Conservation (phyloP, 1,140 invertebrate species). For the Pygmarrhopalites habei region DNA sequence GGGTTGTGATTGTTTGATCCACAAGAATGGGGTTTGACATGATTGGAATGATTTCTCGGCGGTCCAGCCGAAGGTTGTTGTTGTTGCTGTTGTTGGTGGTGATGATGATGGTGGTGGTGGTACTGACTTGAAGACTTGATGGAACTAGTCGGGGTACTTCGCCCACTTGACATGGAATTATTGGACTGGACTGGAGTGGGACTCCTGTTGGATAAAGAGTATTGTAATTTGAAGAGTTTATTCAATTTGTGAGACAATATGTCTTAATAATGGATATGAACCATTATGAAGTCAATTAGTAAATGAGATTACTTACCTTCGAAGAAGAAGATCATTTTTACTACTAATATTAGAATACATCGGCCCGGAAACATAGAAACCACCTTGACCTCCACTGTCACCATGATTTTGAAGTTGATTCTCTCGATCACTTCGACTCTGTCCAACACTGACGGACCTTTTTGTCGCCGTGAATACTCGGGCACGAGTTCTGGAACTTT, state of each 20-base stretch:
- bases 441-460: slow-evolving; percentile 18
- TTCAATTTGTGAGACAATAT: too few species aligned
- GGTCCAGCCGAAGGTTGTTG: slow-evolving; percentile 19
- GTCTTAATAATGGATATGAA: too few species aligned
- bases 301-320: too few species aligned
- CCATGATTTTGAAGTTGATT: neutral
- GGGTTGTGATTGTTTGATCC: neutral
- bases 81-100: slow-evolving; percentile 14
- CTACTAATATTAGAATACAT: slow-evolving; percentile 6
- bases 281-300: too few species aligned
- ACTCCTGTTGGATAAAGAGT: too few species aligned
- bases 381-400: neutral
- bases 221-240: too few species aligned
- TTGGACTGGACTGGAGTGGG: slow-evolving; percentile 8
- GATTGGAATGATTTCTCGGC: slow-evolving; percentile 16
- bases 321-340: slow-evolving; percentile 16
- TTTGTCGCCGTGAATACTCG: slow-evolving; percentile 26
- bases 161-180: neutral
- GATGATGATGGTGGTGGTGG: slow-evolving; percentile 1
- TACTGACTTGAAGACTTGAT: slow-evolving; percentile 7
- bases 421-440: neutral
- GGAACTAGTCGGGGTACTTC: slow-evolving; percentile 21
- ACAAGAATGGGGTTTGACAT: neutral
- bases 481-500: slow-evolving; percentile 6
- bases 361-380: neutral